Percentiles rank a stretch among this genome's conserved stretches.
Conservation (phyloP, 1,140 invertebrate species). For the Phymorhynchus buccinoides region DNA sequence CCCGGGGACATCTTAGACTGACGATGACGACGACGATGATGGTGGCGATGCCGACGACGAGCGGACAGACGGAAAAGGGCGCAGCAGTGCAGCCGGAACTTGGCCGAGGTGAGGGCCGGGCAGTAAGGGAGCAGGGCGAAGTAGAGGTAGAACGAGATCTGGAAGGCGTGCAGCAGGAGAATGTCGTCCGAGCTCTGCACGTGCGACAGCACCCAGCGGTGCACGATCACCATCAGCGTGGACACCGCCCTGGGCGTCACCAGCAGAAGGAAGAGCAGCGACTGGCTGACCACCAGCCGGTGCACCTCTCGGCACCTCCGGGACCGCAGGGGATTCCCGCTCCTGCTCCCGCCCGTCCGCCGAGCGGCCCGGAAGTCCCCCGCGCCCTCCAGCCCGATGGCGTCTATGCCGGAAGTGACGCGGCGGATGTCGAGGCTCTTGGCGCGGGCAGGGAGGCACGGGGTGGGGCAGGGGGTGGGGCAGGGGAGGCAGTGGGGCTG, state of each 20-base stretch:
- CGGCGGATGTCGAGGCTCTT: slow-evolving; percentile 31
- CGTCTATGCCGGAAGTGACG: not conserved
- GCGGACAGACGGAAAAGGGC: not conserved
- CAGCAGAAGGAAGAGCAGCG: slow-evolving; percentile 54
- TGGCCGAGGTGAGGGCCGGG: slow-evolving; percentile 48
- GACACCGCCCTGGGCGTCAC: slow-evolving; percentile 56
- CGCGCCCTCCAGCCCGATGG: not conserved
- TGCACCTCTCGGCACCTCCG: slow-evolving; percentile 47
- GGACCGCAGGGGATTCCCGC: not conserved
- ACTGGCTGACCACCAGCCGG: slow-evolving; percentile 51
- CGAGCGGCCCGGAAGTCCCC: not conserved
- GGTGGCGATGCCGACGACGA: too few species aligned
- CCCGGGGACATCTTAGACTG: too few species aligned
- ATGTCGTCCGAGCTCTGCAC: slow-evolving; percentile 46
- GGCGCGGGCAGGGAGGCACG: not conserved
- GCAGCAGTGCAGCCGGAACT: slow-evolving; percentile 31
- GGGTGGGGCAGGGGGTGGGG: too few species aligned
- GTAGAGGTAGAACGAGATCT: slow-evolving; percentile 58
- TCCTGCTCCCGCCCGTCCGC: not conserved
- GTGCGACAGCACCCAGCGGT: slow-evolving; percentile 27
- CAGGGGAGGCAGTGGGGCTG: slow-evolving; percentile 2
- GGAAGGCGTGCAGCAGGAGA: slow-evolving; percentile 53
- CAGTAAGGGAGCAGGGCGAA: slow-evolving; percentile 54
- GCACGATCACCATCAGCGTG: slow-evolving; percentile 43
- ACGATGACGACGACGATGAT: too few species aligned